These are phyloP conservation scores for Eulemur rubriventer DNA, from an alignment of 2,797 vertebrate genomes.

Conservation along the genomic window DNA sequence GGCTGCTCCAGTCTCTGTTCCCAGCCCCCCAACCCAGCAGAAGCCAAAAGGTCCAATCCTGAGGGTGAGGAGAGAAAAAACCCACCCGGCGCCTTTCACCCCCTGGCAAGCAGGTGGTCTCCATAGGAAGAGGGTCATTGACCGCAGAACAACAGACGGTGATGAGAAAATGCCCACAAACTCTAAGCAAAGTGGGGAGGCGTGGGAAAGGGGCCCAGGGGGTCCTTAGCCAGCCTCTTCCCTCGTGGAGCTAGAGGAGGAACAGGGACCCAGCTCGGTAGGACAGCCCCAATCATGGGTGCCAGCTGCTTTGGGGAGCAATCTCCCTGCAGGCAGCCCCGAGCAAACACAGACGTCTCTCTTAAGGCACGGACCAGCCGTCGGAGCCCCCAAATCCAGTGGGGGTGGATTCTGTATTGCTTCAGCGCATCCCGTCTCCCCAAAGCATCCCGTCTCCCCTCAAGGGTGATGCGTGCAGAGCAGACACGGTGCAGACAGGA, in stretches of 20 bases:
- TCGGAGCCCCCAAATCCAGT: conserved; percentile 62
- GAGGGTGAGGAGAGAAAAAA: neutral
- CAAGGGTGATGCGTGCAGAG: neutral
- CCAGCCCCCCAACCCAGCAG: neutral
- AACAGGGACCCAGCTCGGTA: neutral
- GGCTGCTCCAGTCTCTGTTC: neutral
- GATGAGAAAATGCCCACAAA: neutral
- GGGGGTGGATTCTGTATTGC: neutral
- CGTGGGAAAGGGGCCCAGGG: fast-evolving
- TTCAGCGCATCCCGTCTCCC: neutral
- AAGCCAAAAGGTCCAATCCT: neutral
- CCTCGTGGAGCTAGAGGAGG: neutral
- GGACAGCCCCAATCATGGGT: neutral
- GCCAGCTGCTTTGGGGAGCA: neutral
- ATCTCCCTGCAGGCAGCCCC: neutral
- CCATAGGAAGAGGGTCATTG: neutral
- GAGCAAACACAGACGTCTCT: neutral
- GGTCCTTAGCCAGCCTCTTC: neutral
- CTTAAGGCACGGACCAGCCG: conserved; percentile 75
- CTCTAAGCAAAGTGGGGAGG: neutral
- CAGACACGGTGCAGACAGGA: neutral
- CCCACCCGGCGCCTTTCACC: neutral
- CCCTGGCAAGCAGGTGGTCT: neutral
- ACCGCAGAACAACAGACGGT: neutral
- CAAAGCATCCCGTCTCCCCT: neutral